These are phyloP conservation scores for Python bivittatus DNA, from an alignment of 2,113 vertebrate genomes.

Conservation along the genomic window DNA sequence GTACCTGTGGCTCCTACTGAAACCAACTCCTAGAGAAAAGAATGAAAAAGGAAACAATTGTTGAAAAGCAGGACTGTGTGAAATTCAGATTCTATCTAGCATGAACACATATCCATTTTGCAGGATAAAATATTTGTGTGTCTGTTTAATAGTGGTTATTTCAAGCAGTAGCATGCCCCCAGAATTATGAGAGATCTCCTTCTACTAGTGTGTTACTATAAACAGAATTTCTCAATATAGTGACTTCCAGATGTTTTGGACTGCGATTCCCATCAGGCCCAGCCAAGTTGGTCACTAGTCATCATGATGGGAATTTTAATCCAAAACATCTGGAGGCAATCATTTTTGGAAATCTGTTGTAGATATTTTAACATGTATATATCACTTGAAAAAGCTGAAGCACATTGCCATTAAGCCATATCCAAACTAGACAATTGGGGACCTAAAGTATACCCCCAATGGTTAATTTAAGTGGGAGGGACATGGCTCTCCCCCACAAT, in stretches of 20 bases:
- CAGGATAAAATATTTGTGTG: background rate
- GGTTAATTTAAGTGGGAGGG: background rate
- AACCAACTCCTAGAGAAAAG: background rate
- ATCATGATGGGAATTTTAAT: no score
- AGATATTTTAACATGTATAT: background rate
- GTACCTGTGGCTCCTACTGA: background rate
- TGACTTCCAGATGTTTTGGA: no score
- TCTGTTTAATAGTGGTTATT: background rate
- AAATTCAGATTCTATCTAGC: slow-evolving; percentile 5
- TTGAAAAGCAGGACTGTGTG: background rate
- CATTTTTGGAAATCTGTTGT: no score
- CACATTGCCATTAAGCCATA: background rate
- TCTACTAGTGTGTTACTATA: background rate
- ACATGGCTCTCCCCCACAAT: background rate
- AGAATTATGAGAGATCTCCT: background rate
- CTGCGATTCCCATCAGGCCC: no score
- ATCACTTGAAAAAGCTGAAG: background rate
- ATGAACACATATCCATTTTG: background rate
- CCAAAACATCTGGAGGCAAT: no score
- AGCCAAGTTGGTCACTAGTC: no score
- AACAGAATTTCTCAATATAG: no score
- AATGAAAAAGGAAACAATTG: background rate
- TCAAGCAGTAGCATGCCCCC: background rate
- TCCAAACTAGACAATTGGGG: background rate
- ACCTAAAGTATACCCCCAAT: background rate